A percentile compares a stretch with the other conserved stretches of the same genome.
These are phyloP conservation scores for Polydrusus tereticollis DNA, from an alignment of 2,888 invertebrate genomes.

Conservation along the genomic window DNA sequence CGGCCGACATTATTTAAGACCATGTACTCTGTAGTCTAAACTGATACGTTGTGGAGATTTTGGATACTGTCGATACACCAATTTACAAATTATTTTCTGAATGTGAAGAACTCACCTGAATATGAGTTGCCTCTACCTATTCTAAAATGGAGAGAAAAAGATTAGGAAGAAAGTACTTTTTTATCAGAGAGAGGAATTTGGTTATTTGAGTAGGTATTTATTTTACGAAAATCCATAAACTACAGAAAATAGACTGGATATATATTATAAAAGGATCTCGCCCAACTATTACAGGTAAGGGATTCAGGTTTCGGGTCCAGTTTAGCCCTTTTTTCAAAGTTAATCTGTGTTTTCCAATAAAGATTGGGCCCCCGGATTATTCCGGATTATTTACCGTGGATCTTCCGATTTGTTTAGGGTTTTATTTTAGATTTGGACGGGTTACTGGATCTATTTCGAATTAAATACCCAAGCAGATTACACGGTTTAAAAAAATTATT, in stretches of 20 bases:
- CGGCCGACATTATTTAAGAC: no score
- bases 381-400: slow-evolving; percentile 13
- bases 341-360: slow-evolving; percentile 20
- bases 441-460: slow-evolving; percentile 8
- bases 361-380: slow-evolving; percentile 9
- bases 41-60: no score
- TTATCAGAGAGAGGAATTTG: no score
- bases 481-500: not conserved
- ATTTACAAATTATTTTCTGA: no score
- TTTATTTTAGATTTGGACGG: not conserved
- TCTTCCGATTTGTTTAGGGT: slow-evolving; percentile 18
- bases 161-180: not conserved
- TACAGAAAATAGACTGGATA: not conserved
- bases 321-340: slow-evolving; percentile 10
- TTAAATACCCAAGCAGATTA: not conserved
- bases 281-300: slow-evolving; percentile 9
- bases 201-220: not conserved
- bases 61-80: no score
- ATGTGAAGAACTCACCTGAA: no score
- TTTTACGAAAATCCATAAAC: not conserved
- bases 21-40: no score
- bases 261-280: not conserved
- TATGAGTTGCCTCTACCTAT: no score
- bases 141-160: not conserved
- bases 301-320: slow-evolving; percentile 7